Base-by-base conservation (phyloP, 2,888 invertebrate genomes). In the Zele albiditarsus region DNA sequence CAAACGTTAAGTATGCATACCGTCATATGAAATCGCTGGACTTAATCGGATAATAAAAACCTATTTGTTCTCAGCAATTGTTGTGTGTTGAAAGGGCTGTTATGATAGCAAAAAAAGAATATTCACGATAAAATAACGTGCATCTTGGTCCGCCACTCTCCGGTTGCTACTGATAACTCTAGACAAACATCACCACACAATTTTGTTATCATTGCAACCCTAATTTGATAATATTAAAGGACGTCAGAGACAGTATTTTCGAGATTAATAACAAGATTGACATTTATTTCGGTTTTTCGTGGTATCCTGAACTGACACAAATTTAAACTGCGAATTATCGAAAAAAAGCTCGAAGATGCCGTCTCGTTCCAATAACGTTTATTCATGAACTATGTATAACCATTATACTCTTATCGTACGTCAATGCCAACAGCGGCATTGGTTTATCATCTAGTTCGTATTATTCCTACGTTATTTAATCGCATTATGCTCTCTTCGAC, bases 21-120 rank as follows among this genome's bases (percentile, higher is more conserved):
- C 76, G 65, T 80, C 72, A 80, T 81, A 82, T 78, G 81, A 82
- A 83, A 82, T 81, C 78, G 81, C 79, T 78, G 78, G 76, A 78
- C 79, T 80, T 78, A 78, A 79, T 79, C 74, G 80, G 81, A 81
- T 81, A 80, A 81, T 81, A 80, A 81, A 80, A 77, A 78, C 78
- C 5, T 31, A 63, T 80, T 80, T 66, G 38, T 80, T 73, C 76
- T 58, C 74, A 71, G 62, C 62, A 66, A 63, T 79, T 58, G 49
- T 73, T 71, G 68, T 12, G 38, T 38, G 33, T 16, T n/a, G n/a
- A 20, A 20, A 63, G 62, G 6, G 31, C 20, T 63, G 1, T 63
- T 33, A 71, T 75, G 53, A 38, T 71, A 60, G 28, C 58, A 31
- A 65, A 28, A 62, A 28, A 62, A 62, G 6, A 62, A 31, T 53